Conservation (phyloP, 2,888 invertebrate species). For the Diadegma fenestrale region DNA sequence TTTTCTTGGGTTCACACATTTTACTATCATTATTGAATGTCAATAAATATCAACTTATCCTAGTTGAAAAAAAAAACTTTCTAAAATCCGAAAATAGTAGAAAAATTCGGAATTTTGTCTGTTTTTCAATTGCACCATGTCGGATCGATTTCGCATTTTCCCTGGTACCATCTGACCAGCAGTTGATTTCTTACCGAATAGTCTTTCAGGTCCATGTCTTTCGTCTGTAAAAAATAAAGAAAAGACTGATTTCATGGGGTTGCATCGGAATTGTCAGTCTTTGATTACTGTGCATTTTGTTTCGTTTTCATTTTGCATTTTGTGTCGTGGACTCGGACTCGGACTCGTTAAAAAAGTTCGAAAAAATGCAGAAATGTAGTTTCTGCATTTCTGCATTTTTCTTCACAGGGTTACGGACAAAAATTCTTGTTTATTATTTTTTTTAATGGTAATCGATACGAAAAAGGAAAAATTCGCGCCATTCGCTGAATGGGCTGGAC, state of each 20-base stretch:
- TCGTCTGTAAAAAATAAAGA: conserved; percentile 77
- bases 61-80: conserved; percentile 12
- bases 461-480: too few species aligned
- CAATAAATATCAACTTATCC: not conserved
- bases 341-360: too few species aligned
- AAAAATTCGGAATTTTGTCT: not conserved
- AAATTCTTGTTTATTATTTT: too few species aligned
- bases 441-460: too few species aligned
- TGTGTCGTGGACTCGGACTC: too few species aligned
- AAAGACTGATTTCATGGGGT: not conserved
- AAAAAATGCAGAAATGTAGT: too few species aligned
- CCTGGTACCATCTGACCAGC: conserved; percentile 94
- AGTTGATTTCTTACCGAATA: conserved; percentile 90
- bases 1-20: not conserved
- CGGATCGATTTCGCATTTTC: conserved; percentile 93
- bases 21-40: not conserved
- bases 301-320: too few species aligned
- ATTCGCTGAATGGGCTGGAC: too few species aligned
- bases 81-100: conserved; percentile 36
- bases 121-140: conserved; percentile 89
- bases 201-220: conserved; percentile 85
- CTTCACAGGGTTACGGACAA: too few species aligned
- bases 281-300: conserved; percentile 59
- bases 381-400: too few species aligned
- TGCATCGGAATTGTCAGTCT: too few species aligned